A percentile compares a stretch with the other conserved stretches of the same genome.
phyloP scores from a whole-genome alignment of 2,888 invertebrate genomes.

The Drosophila demipolita region DNA sequence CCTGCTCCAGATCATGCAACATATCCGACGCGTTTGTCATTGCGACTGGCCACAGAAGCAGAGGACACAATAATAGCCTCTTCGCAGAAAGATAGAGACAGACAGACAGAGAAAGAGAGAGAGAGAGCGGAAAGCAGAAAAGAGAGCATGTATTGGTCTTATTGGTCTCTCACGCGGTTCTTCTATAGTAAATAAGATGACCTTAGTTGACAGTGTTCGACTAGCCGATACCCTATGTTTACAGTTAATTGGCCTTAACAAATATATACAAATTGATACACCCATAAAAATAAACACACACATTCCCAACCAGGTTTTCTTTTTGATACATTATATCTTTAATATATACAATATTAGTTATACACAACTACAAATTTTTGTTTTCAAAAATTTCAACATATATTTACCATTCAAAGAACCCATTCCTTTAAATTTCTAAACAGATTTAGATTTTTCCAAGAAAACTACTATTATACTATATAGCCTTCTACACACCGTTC shows the following conservation, averaged over 20 bases:
- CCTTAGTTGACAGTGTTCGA: neutral
- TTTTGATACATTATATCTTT: neutral
- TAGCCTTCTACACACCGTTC: neutral
- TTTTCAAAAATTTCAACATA: neutral
- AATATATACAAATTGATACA: neutral
- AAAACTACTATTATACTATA: neutral
- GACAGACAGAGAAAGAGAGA: constrained; percentile 4
- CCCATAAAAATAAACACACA: neutral
- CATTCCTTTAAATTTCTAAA: neutral
- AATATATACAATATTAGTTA: neutral
- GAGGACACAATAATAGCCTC: constrained; percentile 8
- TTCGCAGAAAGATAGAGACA: constrained; percentile 6
- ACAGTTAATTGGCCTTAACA: neutral
- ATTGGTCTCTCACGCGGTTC: constrained; percentile 19
- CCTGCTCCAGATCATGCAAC: constrained; percentile 73
- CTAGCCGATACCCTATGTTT: neutral
- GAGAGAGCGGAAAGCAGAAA: constrained; percentile 1
- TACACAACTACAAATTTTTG: neutral
- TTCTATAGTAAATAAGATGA: constrained; percentile 22
- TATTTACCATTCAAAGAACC: neutral
- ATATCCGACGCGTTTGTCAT: constrained; percentile 69
- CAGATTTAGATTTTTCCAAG: neutral
- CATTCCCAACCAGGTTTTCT: neutral
- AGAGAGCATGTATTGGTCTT: neutral
- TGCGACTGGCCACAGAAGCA: constrained; percentile 49